These are phyloP conservation scores for Drosophila kikkawai DNA, from an alignment of 1,140 invertebrate genomes.

Conservation along the genomic window DNA sequence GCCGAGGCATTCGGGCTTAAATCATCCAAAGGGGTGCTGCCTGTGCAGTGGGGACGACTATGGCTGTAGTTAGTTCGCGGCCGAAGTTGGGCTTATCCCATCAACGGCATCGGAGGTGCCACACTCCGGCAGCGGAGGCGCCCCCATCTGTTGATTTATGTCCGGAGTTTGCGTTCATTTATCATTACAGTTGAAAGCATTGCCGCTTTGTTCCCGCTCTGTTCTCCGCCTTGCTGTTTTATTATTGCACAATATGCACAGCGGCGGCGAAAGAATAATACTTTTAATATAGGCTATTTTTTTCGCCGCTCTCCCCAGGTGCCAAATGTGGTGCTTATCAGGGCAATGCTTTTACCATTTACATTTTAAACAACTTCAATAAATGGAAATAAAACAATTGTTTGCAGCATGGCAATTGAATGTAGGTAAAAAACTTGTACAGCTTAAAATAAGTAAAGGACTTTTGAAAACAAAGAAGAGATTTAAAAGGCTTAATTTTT, in stretches of 20 bases:
- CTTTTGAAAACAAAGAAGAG: too few species aligned
- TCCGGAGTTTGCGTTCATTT: slow-evolving; percentile 80
- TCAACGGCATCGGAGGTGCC: slow-evolving; percentile 71
- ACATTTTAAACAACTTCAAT: slow-evolving; percentile 51
- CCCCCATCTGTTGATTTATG: slow-evolving; percentile 66
- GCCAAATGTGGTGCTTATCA: slow-evolving; percentile 71
- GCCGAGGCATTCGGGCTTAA: slow-evolving; percentile 72
- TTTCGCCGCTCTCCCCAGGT: slow-evolving; percentile 51
- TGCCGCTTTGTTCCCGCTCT: slow-evolving; percentile 66
- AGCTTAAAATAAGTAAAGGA: not conserved
- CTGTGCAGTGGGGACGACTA: not conserved
- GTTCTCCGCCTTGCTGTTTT: slow-evolving; percentile 45
- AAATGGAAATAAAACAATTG: slow-evolving; percentile 9
- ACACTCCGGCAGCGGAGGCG: slow-evolving; percentile 1
- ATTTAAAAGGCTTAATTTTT: not conserved
- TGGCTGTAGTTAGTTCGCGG: slow-evolving; percentile 65
- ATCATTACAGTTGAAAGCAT: slow-evolving; percentile 83
- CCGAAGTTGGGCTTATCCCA: slow-evolving; percentile 79
- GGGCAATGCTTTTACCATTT: slow-evolving; percentile 66
- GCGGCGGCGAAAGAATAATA: slow-evolving; percentile 67
- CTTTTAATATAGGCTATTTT: slow-evolving; percentile 66
- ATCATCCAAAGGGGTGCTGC: slow-evolving; percentile 57
- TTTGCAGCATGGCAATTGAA: not conserved
- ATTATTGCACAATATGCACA: slow-evolving; percentile 68
- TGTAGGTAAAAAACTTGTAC: not conserved